Evolutionary conservation across 2,797 vertebrate genomes (phyloP), one percentile per base, ranked within the genome.

Genomic region (Dromococcyx pavoninus): DNA sequence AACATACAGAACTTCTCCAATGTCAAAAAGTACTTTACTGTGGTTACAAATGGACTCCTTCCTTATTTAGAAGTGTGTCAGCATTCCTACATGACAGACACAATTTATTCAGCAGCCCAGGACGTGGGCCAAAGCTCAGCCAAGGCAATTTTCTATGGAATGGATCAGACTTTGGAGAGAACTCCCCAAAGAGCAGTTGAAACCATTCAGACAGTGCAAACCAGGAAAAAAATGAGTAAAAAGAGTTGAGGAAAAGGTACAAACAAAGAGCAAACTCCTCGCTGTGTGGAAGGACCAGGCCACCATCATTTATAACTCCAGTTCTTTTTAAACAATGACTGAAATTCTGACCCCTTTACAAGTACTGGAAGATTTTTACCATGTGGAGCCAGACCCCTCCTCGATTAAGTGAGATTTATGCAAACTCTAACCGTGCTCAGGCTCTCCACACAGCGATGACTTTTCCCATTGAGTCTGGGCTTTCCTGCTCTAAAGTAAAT

Each of bases 21-120:
- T 79, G 73, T 77, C 77, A 87, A 62, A 57, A 93, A 95, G 53
- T 33, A 11, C 66, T 83, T 91, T 87, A 11, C 56, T 33, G 19
- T 44, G 71, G 33, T 39, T 94, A 71, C 86, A 54, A 72, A 62
- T 46, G 1, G 71, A 51, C 56, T 85, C 58, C 79, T 64, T 57
- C 94, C 88, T 67, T 78, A 66, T 93, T 88, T 85, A 64, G 90
- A 51, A 94, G 93, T 11, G 43, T 60, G 58, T 30, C 91, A 95
- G 73, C 75, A 94, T 94, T 96, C 91, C 81, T 82, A 18, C 64
- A 33, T 16, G n/a, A 57, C 70, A 69, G 53, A 28, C 48, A 9
- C 10, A 2, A 88, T 50, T 88, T 82, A 96, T 93, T 92, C 71
- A 41, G 66, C 77, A 37, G 65, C 61, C 60, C 15, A 17, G 51